These are phyloP conservation scores for Ophion ventricosus DNA, from an alignment of 2,888 invertebrate genomes.

Conservation along the genomic window DNA sequence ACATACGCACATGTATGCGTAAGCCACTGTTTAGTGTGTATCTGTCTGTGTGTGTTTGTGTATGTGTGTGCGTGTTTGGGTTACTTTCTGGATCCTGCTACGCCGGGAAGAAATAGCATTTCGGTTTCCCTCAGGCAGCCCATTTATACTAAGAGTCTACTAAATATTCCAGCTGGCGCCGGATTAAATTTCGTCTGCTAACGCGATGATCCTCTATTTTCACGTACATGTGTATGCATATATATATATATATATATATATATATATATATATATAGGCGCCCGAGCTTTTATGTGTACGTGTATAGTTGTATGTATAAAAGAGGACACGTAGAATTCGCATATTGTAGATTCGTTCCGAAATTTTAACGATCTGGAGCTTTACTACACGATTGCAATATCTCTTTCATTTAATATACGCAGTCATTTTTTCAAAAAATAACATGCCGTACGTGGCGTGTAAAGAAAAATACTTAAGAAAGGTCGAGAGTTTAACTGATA, in stretches of 20 bases:
- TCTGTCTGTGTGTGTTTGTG: background rate
- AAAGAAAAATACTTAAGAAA: background rate
- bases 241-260: conserved; percentile 1
- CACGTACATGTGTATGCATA: background rate
- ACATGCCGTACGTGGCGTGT: background rate
- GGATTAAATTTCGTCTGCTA: conserved; percentile 66
- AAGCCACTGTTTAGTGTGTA: conserved; percentile 4
- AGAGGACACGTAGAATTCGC: background rate
- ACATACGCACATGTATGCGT: background rate
- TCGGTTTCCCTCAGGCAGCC: conserved; percentile 65
- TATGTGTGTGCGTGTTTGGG: background rate
- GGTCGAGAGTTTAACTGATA: too few species aligned
- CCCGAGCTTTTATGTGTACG: too few species aligned
- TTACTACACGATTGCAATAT: too few species aligned
- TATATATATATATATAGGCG: background rate
- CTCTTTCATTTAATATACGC: background rate
- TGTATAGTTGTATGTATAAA: background rate
- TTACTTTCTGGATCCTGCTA: conserved; percentile 31
- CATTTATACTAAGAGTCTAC: conserved; percentile 68
- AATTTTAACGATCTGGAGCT: too few species aligned
- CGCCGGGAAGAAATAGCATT: conserved; percentile 52
- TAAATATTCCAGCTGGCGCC: conserved; percentile 68
- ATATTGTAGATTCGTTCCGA: background rate
- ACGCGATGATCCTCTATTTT: conserved; percentile 52
- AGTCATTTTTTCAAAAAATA: background rate